phyloP scores from a whole-genome alignment of 2,113 vertebrate genomes.

The Ailuropoda melanoleuca region DNA sequence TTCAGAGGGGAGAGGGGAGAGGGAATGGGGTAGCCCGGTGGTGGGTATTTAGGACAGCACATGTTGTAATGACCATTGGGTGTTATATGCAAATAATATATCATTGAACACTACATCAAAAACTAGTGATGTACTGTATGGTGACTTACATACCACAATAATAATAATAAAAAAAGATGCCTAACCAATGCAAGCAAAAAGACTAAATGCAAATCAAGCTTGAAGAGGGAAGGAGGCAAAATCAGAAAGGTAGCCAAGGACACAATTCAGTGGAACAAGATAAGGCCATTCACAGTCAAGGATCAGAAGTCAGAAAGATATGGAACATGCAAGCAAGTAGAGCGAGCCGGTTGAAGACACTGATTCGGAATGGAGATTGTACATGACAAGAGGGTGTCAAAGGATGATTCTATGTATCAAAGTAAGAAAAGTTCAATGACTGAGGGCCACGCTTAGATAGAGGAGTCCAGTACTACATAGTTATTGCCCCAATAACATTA shows the following conservation, averaged over 20 bases:
- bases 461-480: neutral
- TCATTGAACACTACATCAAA: too few species aligned
- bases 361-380: neutral
- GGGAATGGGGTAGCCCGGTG: too few species aligned
- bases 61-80: too few species aligned
- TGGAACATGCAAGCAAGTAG: neutral
- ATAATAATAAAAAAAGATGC: neutral
- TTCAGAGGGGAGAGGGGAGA: too few species aligned
- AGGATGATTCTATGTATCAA: neutral
- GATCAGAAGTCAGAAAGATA: neutral
- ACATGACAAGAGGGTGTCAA: neutral
- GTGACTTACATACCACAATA: too few species aligned
- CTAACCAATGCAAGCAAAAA: neutral
- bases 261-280: neutral
- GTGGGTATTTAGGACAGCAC: too few species aligned
- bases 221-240: neutral
- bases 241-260: neutral
- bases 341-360: neutral
- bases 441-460: neutral
- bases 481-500: neutral
- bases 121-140: too few species aligned
- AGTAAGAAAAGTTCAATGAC: neutral
- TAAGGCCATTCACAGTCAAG: neutral
- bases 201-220: neutral
- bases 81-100: too few species aligned